Percentiles rank a stretch among this genome's conserved stretches.
phyloP scores from a whole-genome alignment of 1,140 invertebrate species.

The Micrasema longulum region DNA sequence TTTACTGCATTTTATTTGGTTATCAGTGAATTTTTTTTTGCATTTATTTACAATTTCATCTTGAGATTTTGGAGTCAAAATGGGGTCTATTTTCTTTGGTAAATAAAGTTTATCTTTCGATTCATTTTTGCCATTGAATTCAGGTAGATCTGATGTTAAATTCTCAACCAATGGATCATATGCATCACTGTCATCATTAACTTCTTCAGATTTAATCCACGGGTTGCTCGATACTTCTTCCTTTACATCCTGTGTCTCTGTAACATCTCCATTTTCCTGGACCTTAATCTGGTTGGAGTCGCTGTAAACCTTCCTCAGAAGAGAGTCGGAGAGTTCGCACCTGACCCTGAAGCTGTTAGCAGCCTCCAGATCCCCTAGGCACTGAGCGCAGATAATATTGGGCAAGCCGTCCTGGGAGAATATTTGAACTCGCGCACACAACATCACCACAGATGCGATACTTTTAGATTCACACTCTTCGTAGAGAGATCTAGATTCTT shows the following conservation, averaged over 20 bases:
- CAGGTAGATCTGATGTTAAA: not conserved
- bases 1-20: not conserved
- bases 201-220: slow-evolving; percentile 19
- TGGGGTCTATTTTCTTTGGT: too few species aligned
- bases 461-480: too few species aligned
- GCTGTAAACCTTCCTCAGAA: slow-evolving; percentile 14
- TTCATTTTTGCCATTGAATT: too few species aligned
- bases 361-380: slow-evolving; percentile 11
- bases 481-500: not conserved
- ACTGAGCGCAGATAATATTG: slow-evolving; percentile 21
- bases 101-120: too few species aligned
- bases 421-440: slow-evolving; percentile 10
- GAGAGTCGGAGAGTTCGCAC: slow-evolving; percentile 18
- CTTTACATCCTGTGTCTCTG: not conserved
- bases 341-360: slow-evolving; percentile 28
- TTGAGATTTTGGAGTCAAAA: too few species aligned
- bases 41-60: too few species aligned
- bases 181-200: not conserved
- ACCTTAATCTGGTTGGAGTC: not conserved
- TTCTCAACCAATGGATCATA: not conserved
- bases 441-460: too few species aligned
- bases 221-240: not conserved
- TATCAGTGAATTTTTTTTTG: not conserved
- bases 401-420: slow-evolving; percentile 16
- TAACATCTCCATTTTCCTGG: not conserved